Base-by-base conservation (phyloP, 2,888 invertebrate genomes). In the Lamproptera curius region DNA sequence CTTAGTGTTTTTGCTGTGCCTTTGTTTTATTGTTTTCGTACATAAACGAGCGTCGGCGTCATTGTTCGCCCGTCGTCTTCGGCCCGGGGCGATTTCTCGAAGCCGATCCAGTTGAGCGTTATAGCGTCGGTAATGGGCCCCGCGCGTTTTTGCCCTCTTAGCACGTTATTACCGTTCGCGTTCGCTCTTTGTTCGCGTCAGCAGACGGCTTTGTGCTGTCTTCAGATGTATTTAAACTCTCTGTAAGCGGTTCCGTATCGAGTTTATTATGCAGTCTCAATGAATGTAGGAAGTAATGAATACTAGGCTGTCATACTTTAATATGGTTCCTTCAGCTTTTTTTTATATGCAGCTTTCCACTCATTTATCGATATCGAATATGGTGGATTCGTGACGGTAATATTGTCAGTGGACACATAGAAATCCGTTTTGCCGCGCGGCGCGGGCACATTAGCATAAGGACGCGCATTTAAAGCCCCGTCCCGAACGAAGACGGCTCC, bases 401-500 rank as follows among this genome's bases (percentile, higher is more conserved):
- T n/a, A n/a, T n/a, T n/a, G n/a, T n/a, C n/a, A n/a, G n/a, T n/a
- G n/a, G n/a, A n/a, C n/a, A n/a, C n/a, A n/a, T n/a, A n/a, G n/a
- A n/a, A n/a, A n/a, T n/a, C n/a, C n/a, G n/a, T n/a, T n/a, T n/a
- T n/a, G n/a, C 47, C 54, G 56, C 28, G 11, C 11, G 34, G 51
- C 64, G 62, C 65, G 61, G 47, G 53, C 62, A 42, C 59, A 79
- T 82, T 82, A 73, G 67, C 82, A 79, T 78, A 76, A 80, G 72
- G 73, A 76, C 72, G 63, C 61, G 58, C 70, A 74, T 70, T 76
- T 75, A 74, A 73, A 75, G 74, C 76, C 76, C 70, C 75, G 73
- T 73, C 72, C 78, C 77, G 77, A 84, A 81, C 81, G 82, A 82
- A 82, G 81, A 75, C 76, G 73, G 74, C 78, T 75, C 76, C 73